Conservation (phyloP, 2,797 vertebrate species). For the Ctenopoma kingsleyae region DNA sequence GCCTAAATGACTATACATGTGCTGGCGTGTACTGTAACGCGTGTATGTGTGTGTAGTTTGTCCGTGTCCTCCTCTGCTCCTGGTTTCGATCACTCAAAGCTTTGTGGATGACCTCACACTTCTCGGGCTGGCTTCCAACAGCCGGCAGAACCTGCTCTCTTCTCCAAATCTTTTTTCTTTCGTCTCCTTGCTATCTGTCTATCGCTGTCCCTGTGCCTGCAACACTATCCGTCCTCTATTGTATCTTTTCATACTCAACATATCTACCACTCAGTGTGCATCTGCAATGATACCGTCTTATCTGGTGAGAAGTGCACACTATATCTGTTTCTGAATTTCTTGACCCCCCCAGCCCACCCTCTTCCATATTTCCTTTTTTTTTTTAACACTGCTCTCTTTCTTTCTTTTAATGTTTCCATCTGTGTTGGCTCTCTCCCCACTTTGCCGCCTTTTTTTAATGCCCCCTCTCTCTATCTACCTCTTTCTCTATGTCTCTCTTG, state of each 20-base stretch:
- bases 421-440: slow-evolving; percentile 41
- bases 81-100: slow-evolving; percentile 77
- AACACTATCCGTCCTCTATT: slow-evolving; percentile 72
- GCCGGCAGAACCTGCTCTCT: slow-evolving; percentile 73
- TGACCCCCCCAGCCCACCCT: not conserved
- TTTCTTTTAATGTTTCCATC: slow-evolving; percentile 58
- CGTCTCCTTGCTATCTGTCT: slow-evolving; percentile 60
- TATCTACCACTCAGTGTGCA: slow-evolving; percentile 60
- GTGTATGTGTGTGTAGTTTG: slow-evolving; percentile 34
- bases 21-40: slow-evolving; percentile 44
- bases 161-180: slow-evolving; percentile 63
- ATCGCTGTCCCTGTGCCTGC: slow-evolving; percentile 65
- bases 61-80: slow-evolving; percentile 75
- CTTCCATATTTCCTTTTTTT: slow-evolving; percentile 6
- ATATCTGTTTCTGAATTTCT: slow-evolving; percentile 33
- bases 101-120: slow-evolving; percentile 77
- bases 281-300: slow-evolving; percentile 60
- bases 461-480: slow-evolving; percentile 48
- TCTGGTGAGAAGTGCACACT: slow-evolving; percentile 38
- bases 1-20: slow-evolving; percentile 59
- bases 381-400: slow-evolving; percentile 21
- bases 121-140: slow-evolving; percentile 65
- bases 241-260: slow-evolving; percentile 65
- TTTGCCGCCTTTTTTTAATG: slow-evolving; percentile 53
- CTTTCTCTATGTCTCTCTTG: slow-evolving; percentile 69